Percentiles rank a stretch among this genome's conserved stretches.
phyloP scores from a whole-genome alignment of 2,113 vertebrate species.

The Psophia crepitans region DNA sequence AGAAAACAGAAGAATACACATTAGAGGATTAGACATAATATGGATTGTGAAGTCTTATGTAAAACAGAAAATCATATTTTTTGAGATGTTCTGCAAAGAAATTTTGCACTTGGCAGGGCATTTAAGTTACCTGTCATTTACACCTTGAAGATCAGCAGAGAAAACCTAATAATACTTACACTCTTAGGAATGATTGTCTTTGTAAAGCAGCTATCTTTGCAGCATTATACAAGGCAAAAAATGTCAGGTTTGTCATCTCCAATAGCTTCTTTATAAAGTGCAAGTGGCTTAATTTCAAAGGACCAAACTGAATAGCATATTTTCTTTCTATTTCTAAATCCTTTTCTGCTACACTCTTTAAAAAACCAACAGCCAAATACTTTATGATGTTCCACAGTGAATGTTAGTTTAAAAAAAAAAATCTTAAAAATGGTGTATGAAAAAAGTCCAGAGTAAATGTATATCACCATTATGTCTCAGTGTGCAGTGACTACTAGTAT shows the following conservation, averaged over 20 bases:
- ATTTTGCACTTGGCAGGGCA: conserved; percentile 53
- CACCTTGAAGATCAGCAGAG: conserved; percentile 50
- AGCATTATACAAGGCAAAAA: conserved; percentile 33
- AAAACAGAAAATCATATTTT: conserved; percentile 37
- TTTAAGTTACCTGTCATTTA: conserved; percentile 58
- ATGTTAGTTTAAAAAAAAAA: not conserved
- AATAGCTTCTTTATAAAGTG: conserved; percentile 34
- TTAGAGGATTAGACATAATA: conserved; percentile 61
- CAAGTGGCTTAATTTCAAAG: conserved; percentile 57
- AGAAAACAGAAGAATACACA: conserved; percentile 22
- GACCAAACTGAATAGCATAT: not conserved
- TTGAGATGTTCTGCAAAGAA: conserved; percentile 44
- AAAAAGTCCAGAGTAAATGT: not conserved
- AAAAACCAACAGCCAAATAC: not conserved
- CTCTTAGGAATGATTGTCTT: conserved; percentile 50
- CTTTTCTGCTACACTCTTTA: not conserved
- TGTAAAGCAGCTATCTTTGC: conserved; percentile 39
- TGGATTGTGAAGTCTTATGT: conserved; percentile 61
- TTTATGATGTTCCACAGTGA: not conserved
- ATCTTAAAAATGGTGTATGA: not conserved
- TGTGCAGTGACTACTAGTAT: not conserved
- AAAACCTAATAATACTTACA: conserved; percentile 51
- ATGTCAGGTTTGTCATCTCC: conserved; percentile 53
- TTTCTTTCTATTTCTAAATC: not conserved
- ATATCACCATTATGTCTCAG: not conserved